Base-by-base conservation (phyloP, 2,113 vertebrate species). In the Campylomormyrus numenius region DNA sequence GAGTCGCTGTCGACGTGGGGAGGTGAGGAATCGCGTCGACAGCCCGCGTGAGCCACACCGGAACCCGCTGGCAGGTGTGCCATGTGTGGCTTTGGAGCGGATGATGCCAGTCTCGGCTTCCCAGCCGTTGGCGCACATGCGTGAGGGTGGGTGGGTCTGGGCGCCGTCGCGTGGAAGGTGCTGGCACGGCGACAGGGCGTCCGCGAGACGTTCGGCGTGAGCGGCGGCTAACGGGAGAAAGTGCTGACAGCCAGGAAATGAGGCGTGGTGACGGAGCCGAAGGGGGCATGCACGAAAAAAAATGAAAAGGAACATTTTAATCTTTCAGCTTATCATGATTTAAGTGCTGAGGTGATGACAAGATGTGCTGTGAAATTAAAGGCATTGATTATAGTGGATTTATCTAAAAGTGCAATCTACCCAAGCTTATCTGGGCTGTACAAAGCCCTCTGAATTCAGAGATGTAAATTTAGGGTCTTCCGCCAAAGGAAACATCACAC, bases 1-100 rank as follows among this genome's bases (percentile, higher is more conserved):
- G 24, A 62, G 56, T 24, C 19, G 27, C 27, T 52, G 39, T 66
- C 3, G 87, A 35, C 5, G 21, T 5, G 56, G 56, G 87, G 87
- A 88, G 87, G 87, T 62, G 53, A 31, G 87, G 53, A 88, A 66
- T 88, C 87, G 39, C 21, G 27, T 21, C 46, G 87, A 88, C 87
- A 88, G 35, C 15, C 50, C 31, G 86, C 50, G 52, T 24, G 56
- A 24, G 52, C 15, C 21, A 8, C 19, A 24, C 48, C 52, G 9
- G 17, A 39, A 24, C 53, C 62, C 42, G 31, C 17, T 62, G 19
- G 87, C 87, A 66, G 87, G 87, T 66, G 52, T 88, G 87, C 87
- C 62, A 31, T 31, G 62, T 46, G 87, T 19, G 35, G 56, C 17
- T 21, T 66, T 31, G 8, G 56, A 88, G 85, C 50, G 11, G 27